Evolutionary conservation across 2,797 vertebrate species (phyloP), one percentile per base, ranked within the genome.

Genomic region (Syndactyla subalaris): DNA sequence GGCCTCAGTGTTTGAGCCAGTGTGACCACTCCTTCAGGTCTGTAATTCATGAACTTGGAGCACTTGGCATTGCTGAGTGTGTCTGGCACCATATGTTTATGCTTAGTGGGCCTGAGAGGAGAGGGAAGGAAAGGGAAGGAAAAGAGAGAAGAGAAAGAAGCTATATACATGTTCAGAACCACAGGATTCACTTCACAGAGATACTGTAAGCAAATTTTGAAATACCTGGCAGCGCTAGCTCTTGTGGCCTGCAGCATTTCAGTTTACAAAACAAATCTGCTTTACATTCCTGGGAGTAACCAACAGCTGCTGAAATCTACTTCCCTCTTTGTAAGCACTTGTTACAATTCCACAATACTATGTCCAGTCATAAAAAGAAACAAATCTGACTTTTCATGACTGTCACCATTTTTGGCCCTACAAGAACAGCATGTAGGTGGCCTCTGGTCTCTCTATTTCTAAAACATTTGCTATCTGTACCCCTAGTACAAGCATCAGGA

Each of bases 401-500:
- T 1, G 0, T 59, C 32, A 26, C 45, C 29, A 18, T 36, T 62
- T 61, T 68, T 41, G 45, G 20, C 58, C 55, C n/a, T 61, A 4
- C 23, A 78, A 63, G 51, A 82, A n/a, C n/a, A 68, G 22, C 13
- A 13, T 43, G 7, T 32, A 57, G 32, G 38, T 34, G 55, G 30
- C 75, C 68, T 77, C 43, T 32, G 27, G 52, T 17, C 23, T 38
- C 13, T 27, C 61, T 29, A 10, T n/a, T 65, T 54, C 52, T 62
- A 7, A 36, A 72, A 14, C 2, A 1, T 30, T 29, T 71, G 12
- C 48, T 2, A 1, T 12, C 48, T 58, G 1, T 46, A 24, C 12
- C 22, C 49, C 12, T 4, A 0, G 12, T 27, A 27, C 0, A 4
- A 58, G 39, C 21, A 1, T 7, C 2, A 1, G 61, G 43, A 54